These are phyloP conservation scores for Avahi laniger DNA, from an alignment of 2,797 vertebrate genomes.

Conservation along the genomic window DNA sequence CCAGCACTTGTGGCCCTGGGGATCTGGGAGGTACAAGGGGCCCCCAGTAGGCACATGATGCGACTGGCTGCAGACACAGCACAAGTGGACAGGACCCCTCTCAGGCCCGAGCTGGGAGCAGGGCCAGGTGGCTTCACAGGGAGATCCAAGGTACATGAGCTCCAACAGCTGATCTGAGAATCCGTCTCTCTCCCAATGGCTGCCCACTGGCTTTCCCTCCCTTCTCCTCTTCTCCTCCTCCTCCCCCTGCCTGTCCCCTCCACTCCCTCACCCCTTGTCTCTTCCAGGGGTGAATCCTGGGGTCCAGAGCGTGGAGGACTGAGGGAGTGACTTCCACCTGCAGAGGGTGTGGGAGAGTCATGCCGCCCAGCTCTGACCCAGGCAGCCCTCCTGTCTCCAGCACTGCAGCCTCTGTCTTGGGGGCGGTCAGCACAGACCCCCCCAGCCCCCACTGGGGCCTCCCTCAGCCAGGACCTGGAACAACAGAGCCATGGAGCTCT, in stretches of 20 bases:
- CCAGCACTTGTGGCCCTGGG: neutral
- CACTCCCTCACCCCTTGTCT: fast-evolving
- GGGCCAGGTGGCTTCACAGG: neutral
- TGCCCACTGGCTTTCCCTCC: no score
- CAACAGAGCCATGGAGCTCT: neutral
- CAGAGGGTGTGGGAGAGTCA: neutral
- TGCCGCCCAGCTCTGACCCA: neutral
- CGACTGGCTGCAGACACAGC: neutral
- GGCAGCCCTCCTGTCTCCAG: no score
- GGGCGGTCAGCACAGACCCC: neutral
- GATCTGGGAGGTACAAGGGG: neutral
- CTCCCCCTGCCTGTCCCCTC: no score
- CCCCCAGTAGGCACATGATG: no score
- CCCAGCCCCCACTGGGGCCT: neutral
- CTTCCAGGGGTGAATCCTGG: constrained; percentile 30
- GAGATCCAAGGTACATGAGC: neutral
- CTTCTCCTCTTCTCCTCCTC: no score
- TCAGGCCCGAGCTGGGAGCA: neutral
- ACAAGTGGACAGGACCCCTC: neutral
- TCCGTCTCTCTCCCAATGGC: neutral
- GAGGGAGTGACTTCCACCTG: neutral
- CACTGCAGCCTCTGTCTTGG: neutral
- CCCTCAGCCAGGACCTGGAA: neutral
- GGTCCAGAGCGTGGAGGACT: neutral
- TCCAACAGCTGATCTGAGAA: neutral